Evolutionary conservation across 2,888 invertebrate genomes (phyloP).

Genomic region (Andrena camellia): DNA sequence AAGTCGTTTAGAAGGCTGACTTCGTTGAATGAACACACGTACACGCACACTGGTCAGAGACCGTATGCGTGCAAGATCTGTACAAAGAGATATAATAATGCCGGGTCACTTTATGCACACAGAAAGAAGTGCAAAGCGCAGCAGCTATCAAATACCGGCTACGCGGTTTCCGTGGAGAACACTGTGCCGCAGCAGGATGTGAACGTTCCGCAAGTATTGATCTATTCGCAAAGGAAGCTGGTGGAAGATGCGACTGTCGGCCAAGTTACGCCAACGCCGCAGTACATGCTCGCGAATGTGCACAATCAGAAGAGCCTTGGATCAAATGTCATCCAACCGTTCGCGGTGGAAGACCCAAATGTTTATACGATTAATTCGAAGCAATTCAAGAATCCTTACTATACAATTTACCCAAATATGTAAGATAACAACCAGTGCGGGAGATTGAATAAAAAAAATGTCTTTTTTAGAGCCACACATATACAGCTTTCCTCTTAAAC

Average conservation of each 20-base stretch:
- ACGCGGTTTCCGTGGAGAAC: conserved; percentile 66
- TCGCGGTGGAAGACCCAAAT: conserved; percentile 76
- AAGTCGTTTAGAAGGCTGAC: conserved; percentile 82
- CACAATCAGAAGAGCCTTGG: conserved; percentile 75
- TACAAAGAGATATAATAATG: conserved; percentile 80
- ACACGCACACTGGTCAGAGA: conserved; percentile 82
- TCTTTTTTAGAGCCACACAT: conserved; percentile 36
- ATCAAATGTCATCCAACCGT: conserved; percentile 76
- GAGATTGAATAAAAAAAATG: conserved; percentile 49
- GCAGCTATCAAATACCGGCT: conserved; percentile 67
- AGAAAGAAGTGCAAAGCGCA: conserved; percentile 82
- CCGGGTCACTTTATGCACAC: conserved; percentile 81
- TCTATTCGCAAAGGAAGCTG: conserved; percentile 79
- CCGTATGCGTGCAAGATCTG: conserved; percentile 83
- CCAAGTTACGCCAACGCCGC: conserved; percentile 68
- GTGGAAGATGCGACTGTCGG: conserved; percentile 70
- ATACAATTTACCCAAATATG: conserved; percentile 81
- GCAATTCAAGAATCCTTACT: conserved; percentile 79
- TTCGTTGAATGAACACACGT: conserved; percentile 82
- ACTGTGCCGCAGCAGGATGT: conserved; percentile 55
- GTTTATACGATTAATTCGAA: conserved; percentile 77
- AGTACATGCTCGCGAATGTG: conserved; percentile 79
- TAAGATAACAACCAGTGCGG: conserved; percentile 62
- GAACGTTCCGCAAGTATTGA: conserved; percentile 69
- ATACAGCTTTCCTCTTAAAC: neutral